Percentiles rank a stretch among this genome's conserved stretches.
phyloP scores from a whole-genome alignment of 2,888 invertebrate species.

The Caenorhabditis afra region DNA sequence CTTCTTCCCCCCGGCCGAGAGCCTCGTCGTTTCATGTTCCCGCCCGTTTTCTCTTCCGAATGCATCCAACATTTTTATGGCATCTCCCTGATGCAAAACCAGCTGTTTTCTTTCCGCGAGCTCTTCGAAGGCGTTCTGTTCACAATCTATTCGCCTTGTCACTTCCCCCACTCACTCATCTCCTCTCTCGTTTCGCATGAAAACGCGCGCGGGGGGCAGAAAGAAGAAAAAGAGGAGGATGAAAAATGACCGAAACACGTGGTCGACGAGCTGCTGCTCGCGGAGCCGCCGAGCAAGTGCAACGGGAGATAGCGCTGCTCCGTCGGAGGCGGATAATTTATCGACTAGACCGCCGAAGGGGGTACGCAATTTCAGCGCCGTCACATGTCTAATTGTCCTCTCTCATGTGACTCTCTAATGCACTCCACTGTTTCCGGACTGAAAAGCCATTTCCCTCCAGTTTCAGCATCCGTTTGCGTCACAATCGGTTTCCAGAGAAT shows the following conservation, averaged over 20 bases:
- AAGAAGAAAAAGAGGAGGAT: conserved; percentile 67
- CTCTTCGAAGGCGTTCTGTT: no score
- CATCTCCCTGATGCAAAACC: no score
- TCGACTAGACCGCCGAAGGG: conserved; percentile 87
- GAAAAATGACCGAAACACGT: conserved; percentile 66
- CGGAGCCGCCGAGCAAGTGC: conserved; percentile 85
- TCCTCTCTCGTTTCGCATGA: conserved; percentile 4
- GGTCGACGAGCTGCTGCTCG: conserved; percentile 80
- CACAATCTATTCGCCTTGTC: no score
- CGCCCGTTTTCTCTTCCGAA: no score
- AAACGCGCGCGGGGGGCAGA: no score
- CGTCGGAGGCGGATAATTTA: conserved; percentile 83
- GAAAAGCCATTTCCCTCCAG: conserved; percentile 2
- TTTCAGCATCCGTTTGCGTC: neutral
- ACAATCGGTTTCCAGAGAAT: no score
- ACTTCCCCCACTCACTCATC: no score
- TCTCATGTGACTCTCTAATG: neutral
- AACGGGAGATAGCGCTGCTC: conserved; percentile 84
- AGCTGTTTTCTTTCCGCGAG: no score
- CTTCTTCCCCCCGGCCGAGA: no score
- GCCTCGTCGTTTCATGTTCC: no score
- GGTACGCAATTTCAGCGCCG: conserved; percentile 83
- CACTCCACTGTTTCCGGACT: neutral
- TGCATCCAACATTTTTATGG: no score
- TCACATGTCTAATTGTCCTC: conserved; percentile 45